Percentiles rank a stretch among this genome's conserved stretches.
Conservation (phyloP, 2,888 invertebrate species). For the Thecophora atra region DNA sequence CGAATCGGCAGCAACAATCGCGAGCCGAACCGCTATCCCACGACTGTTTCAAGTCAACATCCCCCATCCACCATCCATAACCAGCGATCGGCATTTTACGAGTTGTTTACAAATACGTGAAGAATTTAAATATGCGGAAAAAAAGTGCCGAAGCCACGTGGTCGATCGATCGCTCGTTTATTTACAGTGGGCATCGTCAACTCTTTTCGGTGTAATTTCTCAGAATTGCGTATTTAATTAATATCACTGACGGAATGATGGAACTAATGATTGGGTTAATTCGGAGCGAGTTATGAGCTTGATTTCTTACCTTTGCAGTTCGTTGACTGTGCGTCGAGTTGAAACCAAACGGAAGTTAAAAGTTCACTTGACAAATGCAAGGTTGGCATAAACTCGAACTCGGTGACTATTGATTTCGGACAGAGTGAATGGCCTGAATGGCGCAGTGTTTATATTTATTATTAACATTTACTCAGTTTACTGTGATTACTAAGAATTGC, state of each 20-base stretch:
- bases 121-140: background rate
- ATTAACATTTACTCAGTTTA: too few species aligned
- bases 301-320: constrained; percentile 9
- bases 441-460: too few species aligned
- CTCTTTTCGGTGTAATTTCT: background rate
- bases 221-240: background rate
- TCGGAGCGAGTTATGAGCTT: too few species aligned
- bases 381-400: background rate
- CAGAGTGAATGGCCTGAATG: too few species aligned
- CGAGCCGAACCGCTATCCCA: background rate
- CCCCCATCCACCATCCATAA: constrained; percentile 1
- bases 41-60: background rate
- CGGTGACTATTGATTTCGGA: too few species aligned
- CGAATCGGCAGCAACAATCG: constrained; percentile 10
- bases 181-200: background rate
- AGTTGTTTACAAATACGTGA: constrained; percentile 14
- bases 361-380: constrained; percentile 21
- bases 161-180: background rate
- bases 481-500: too few species aligned
- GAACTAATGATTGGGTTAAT: too few species aligned
- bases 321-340: constrained; percentile 9
- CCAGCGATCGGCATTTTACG: background rate
- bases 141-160: constrained; percentile 21
- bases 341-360: background rate
- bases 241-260: too few species aligned